Evolutionary conservation across 2,113 vertebrate genomes (phyloP).

Genomic region (Microtus ochrogaster): DNA sequence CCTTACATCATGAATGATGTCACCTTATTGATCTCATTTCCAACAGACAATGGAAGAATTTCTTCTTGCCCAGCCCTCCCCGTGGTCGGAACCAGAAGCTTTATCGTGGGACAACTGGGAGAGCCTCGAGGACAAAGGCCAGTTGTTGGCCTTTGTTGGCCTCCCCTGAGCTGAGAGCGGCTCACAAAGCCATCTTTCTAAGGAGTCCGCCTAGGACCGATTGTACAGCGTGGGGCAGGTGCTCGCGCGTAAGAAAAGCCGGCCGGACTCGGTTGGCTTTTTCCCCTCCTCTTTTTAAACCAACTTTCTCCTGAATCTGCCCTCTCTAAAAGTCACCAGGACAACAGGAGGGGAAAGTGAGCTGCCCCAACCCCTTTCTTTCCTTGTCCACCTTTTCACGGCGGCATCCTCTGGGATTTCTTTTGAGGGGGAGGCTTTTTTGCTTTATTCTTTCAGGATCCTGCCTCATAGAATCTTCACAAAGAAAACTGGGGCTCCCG

Average conservation of each 20-base stretch:
- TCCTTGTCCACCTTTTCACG: background rate
- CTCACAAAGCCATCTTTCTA: constrained; percentile 74
- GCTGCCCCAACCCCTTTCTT: constrained; percentile 9
- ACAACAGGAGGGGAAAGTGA: constrained; percentile 46
- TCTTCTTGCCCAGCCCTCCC: constrained; percentile 56
- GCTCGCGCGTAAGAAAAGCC: constrained; percentile 54
- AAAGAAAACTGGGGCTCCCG: constrained; percentile 61
- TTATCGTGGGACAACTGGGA: background rate
- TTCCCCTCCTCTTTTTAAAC: background rate
- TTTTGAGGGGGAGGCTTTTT: constrained; percentile 57
- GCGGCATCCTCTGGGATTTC: background rate
- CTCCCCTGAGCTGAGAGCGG: background rate
- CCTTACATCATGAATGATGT: constrained; percentile 52
- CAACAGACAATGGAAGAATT: constrained; percentile 69
- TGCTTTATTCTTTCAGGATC: constrained; percentile 49
- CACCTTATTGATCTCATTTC: constrained; percentile 70
- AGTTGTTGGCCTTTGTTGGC: constrained; percentile 51
- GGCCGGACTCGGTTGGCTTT: background rate
- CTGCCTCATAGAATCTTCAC: constrained; percentile 57
- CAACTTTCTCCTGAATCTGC: constrained; percentile 45
- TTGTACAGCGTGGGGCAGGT: constrained; percentile 56
- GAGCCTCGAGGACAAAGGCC: constrained; percentile 57
- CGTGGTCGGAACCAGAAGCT: constrained; percentile 53
- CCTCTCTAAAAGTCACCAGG: constrained; percentile 61
- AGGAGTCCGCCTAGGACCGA: constrained; percentile 59